Percentiles rank a stretch among this genome's conserved stretches.
Conservation (phyloP, 2,113 vertebrate genomes). For the Misgurnus anguillicaudatus region DNA sequence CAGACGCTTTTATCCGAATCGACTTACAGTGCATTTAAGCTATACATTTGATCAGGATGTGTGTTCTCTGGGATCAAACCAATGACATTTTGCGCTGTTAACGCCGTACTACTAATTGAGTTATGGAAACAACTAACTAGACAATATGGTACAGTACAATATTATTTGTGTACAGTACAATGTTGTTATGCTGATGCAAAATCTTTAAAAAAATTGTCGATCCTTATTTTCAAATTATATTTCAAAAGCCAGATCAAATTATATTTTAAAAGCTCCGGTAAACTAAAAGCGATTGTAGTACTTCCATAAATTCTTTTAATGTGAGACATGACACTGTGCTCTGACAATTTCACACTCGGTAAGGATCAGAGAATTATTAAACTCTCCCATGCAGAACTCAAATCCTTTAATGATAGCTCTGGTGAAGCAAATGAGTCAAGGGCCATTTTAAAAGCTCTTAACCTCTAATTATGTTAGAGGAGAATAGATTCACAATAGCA, state of each 20-base stretch:
- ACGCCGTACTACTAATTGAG: no score
- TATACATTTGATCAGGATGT: no score
- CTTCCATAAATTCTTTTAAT: not conserved
- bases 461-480: constrained; percentile 39
- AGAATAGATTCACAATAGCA: constrained; percentile 18
- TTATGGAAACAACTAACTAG: no score
- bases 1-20: no score
- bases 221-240: no score
- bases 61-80: no score
- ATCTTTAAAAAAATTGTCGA: no score
- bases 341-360: not conserved
- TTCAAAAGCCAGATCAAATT: not conserved
- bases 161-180: no score
- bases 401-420: constrained; percentile 34
- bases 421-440: constrained; percentile 33
- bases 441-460: constrained; percentile 41
- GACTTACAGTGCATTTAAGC: no score
- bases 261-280: not conserved
- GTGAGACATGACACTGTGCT: not conserved
- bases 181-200: no score
- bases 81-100: no score
- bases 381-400: constrained; percentile 16
- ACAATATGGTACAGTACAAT: no score
- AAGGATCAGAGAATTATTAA: constrained; percentile 5
- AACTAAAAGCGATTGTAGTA: not conserved